Percentiles rank a stretch among this genome's conserved stretches.
These are phyloP conservation scores for Chlamydotis undulata DNA, from an alignment of 2,113 vertebrate species.

Conservation along the genomic window DNA sequence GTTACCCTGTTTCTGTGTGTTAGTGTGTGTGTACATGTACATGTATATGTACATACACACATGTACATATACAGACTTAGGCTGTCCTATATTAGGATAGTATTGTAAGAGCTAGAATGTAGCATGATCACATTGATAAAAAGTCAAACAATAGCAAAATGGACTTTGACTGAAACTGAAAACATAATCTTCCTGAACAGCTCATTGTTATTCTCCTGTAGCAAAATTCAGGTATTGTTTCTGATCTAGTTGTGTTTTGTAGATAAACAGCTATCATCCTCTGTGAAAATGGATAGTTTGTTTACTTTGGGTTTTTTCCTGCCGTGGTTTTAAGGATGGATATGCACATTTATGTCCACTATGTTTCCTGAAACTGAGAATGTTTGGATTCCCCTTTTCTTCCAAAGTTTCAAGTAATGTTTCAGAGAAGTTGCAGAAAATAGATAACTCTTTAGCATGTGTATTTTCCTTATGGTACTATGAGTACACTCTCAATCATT, in stretches of 20 bases:
- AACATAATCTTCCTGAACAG: background rate
- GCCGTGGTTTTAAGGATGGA: background rate
- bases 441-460: background rate
- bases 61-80: background rate
- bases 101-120: background rate
- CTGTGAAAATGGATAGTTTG: background rate
- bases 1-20: background rate
- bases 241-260: background rate
- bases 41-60: accelerated
- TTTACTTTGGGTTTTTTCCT: background rate
- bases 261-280: background rate
- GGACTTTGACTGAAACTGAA: background rate
- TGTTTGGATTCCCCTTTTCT: background rate
- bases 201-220: background rate
- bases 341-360: background rate
- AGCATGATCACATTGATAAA: background rate
- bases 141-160: background rate
- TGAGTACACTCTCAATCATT: background rate
- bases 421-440: background rate
- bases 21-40: no score
- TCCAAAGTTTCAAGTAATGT: background rate
- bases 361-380: background rate
- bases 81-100: background rate
- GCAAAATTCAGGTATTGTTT: background rate
- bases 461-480: background rate